Evolutionary conservation across 2,888 invertebrate genomes (phyloP).

Genomic region (Tenthredo notha): DNA sequence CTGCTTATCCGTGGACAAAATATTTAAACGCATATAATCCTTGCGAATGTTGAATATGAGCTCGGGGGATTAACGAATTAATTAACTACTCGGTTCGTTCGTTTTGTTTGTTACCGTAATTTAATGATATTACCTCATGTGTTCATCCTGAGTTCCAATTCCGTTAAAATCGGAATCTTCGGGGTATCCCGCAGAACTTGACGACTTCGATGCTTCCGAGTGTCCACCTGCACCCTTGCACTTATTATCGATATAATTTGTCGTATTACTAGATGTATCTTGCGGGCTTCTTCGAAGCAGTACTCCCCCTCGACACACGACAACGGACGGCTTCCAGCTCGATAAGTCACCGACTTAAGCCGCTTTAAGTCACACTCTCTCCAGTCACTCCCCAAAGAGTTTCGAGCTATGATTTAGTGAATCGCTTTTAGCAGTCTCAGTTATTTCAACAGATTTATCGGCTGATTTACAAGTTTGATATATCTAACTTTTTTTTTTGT

Average conservation of each 20-base stretch:
- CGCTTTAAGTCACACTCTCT: slow-evolving; percentile 68
- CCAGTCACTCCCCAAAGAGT: slow-evolving; percentile 48
- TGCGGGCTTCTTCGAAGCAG: slow-evolving; percentile 35
- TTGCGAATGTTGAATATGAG: background rate
- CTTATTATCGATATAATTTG: slow-evolving; percentile 38
- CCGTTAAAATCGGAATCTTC: background rate
- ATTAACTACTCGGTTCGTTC: background rate
- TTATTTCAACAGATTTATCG: slow-evolving; percentile 53
- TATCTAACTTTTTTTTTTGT: slow-evolving; percentile 9
- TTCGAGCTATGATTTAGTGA: slow-evolving; percentile 50
- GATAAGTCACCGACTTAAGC: slow-evolving; percentile 67
- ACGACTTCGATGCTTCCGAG: slow-evolving; percentile 18
- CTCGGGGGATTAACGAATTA: background rate
- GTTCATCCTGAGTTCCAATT: slow-evolving; percentile 14
- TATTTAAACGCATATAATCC: background rate
- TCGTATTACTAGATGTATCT: slow-evolving; percentile 38
- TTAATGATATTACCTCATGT: slow-evolving; percentile 44
- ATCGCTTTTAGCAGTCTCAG: slow-evolving; percentile 47
- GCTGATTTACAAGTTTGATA: slow-evolving; percentile 43
- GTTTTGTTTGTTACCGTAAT: background rate
- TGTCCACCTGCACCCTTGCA: background rate
- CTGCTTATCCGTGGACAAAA: slow-evolving; percentile 30
- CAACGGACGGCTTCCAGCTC: slow-evolving; percentile 55
- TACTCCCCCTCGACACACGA: slow-evolving; percentile 11
- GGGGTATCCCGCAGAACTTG: background rate